Evolutionary conservation across 2,797 vertebrate species (phyloP).

Genomic region (Scolopax bukidnonensis): DNA sequence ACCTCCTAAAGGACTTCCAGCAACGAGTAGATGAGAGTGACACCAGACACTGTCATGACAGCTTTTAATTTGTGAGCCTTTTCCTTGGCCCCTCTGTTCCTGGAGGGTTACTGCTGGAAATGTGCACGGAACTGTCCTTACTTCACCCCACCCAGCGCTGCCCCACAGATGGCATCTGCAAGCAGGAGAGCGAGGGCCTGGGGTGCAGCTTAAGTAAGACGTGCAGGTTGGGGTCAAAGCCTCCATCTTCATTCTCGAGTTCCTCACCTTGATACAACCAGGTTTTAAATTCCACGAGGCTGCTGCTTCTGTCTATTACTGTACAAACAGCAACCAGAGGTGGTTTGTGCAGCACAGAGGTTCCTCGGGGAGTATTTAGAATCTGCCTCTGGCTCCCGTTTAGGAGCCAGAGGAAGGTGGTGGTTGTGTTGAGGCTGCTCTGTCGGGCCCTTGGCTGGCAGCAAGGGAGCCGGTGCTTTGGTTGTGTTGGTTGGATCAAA

Average conservation of each 20-base stretch:
- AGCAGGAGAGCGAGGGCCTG: neutral
- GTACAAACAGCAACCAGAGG: neutral
- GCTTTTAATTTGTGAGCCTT: conserved; percentile 8
- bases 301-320: neutral
- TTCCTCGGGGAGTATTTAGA: neutral
- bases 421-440: neutral
- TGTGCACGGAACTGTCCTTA: conserved; percentile 39
- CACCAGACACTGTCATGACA: neutral
- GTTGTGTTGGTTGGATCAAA: neutral
- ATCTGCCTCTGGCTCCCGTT: neutral
- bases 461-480: neutral
- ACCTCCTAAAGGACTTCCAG: conserved; percentile 14
- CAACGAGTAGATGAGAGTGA: neutral
- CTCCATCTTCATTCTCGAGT: neutral
- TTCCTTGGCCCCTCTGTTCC: neutral
- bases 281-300: neutral
- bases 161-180: conserved; percentile 29
- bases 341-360: neutral
- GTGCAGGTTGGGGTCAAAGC: neutral
- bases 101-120: neutral
- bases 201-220: neutral
- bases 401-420: neutral
- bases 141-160: conserved; percentile 20
- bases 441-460: neutral
- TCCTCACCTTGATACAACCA: neutral